These are phyloP conservation scores for Atta cephalotes DNA, from an alignment of 1,140 invertebrate species.

Conservation along the genomic window DNA sequence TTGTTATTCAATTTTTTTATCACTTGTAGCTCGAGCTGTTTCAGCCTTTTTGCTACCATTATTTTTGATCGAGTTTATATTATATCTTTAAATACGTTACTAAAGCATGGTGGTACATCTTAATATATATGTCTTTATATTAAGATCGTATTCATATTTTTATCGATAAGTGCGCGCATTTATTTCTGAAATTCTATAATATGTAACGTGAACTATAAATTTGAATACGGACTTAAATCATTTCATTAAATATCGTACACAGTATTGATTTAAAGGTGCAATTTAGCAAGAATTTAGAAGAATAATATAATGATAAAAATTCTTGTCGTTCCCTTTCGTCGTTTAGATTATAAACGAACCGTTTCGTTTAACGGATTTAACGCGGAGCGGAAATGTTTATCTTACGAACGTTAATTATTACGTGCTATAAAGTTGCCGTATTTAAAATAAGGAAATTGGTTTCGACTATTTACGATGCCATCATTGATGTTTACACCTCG, in stretches of 20 bases:
- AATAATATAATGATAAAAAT: constrained; percentile 18
- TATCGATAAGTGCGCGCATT: no score
- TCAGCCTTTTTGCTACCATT: background rate
- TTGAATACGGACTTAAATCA: background rate
- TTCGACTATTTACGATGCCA: constrained; percentile 34
- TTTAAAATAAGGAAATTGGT: constrained; percentile 49
- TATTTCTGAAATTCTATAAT: no score
- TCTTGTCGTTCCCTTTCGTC: background rate
- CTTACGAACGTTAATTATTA: constrained; percentile 44
- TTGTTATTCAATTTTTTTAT: background rate
- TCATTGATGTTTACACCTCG: constrained; percentile 4
- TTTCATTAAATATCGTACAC: background rate
- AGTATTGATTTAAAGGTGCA: background rate
- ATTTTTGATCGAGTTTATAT: background rate
- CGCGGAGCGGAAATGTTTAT: constrained; percentile 7
- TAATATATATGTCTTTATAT: no score
- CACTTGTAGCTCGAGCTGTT: background rate
- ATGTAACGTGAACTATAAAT: no score
- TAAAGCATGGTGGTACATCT: no score
- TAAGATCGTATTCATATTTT: no score
- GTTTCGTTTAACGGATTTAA: constrained; percentile 14
- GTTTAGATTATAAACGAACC: constrained; percentile 38
- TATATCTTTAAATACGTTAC: no score
- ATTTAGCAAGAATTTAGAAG: background rate
- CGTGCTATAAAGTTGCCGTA: constrained; percentile 39